Evolutionary conservation across 2,113 vertebrate genomes (phyloP).

Genomic region (Mesocricetus auratus): DNA sequence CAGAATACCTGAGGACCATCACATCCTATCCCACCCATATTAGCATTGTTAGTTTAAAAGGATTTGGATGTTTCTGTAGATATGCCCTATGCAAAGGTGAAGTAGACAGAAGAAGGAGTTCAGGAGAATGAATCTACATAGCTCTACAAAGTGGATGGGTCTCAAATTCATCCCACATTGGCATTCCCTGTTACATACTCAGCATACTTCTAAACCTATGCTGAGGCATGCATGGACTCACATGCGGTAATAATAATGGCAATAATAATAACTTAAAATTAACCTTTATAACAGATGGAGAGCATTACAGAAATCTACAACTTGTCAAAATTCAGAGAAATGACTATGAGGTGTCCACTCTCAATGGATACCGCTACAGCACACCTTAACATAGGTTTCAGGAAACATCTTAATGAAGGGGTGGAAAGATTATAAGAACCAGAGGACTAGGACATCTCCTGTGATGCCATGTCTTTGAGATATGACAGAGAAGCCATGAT

Average conservation of each 20-base stretch:
- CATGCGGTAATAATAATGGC: neutral
- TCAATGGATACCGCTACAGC: neutral
- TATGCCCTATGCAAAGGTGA: neutral
- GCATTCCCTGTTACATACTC: neutral
- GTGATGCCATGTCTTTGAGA: neutral
- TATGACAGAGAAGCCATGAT: neutral
- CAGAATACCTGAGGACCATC: neutral
- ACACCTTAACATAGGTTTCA: too few relatives aligned
- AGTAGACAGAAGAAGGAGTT: neutral
- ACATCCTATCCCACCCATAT: neutral
- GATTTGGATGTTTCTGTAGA: neutral
- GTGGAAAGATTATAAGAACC: neutral
- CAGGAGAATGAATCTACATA: neutral
- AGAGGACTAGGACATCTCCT: neutral
- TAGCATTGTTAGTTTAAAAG: neutral
- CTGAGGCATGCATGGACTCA: neutral
- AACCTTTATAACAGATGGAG: neutral
- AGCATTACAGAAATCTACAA: neutral
- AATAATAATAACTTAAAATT: neutral
- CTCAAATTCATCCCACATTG: neutral
- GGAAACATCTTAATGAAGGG: neutral
- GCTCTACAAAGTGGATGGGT: neutral
- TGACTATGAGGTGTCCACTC: neutral
- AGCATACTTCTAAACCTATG: neutral
- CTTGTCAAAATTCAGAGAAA: neutral